Evolutionary conservation across 2,113 vertebrate genomes (phyloP), one percentile per base, ranked within the genome.

Genomic region (Alligator mississippiensis): DNA sequence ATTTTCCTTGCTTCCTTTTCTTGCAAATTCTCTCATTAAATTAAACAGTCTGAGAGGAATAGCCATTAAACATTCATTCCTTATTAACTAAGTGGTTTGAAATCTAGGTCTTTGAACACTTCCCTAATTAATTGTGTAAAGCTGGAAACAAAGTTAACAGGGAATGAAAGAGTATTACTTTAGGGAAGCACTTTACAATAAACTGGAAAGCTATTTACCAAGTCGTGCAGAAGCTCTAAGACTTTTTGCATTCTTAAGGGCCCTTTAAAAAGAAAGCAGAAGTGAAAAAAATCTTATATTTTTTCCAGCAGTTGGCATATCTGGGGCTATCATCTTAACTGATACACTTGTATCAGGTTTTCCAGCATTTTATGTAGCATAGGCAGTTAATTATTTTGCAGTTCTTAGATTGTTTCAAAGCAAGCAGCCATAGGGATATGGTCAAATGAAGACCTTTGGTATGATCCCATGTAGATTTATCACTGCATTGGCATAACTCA

Each of bases 71-170:
- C 11, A 90, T 95, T 97, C 96, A 96, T 97, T 97, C 93, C 96
- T 98, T 97, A 98, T 98, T 97, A 98, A 96, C 97, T 97, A 98
- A 97, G 95, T 97, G 90, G 91, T 97, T 97, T 95, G 97, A 96
- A 97, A 97, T 97, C 92, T 97, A 92, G 94, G 94, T 83, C 97
- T 98, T 97, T 91, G 92, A 98, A 97, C 78, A 90, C 74, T 96
- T 97, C 28, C 55, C 95, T 97, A 98, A 98, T 98, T 98, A 98
- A 95, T 94, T 97, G 93, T 95, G 89, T 97, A 97, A 98, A 98
- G 95, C 97, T 94, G 95, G 94, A 90, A 96, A 96, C 85, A 97
- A 97, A 97, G 95, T 95, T 98, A 98, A 94, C 88, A 94, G 82
- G 84, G 94, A 96, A 94, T 88, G 79, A 86, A 97, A 96, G 92